Evolutionary conservation across 2,797 vertebrate genomes (phyloP).

Genomic region (Ceryle rudis): DNA sequence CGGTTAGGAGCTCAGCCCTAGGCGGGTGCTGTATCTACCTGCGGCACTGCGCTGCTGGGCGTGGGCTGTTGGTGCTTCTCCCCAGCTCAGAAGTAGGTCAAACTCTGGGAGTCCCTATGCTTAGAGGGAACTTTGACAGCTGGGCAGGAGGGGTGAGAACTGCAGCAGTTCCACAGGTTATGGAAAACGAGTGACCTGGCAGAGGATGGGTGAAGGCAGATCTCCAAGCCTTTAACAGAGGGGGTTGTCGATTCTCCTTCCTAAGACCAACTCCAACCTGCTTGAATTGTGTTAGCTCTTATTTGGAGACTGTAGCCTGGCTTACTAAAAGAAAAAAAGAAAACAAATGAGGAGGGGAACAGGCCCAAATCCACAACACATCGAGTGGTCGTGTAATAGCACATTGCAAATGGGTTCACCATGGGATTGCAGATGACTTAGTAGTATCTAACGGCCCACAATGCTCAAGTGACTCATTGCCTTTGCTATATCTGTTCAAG

Average conservation of each 20-base stretch:
- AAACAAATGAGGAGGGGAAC: neutral
- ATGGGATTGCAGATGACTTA: constrained; percentile 34
- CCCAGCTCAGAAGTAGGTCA: neutral
- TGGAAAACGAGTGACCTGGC: neutral
- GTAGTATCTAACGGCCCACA: constrained; percentile 4
- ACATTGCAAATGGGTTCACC: constrained; percentile 15
- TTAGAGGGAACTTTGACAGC: neutral
- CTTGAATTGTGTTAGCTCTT: neutral
- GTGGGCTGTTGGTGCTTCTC: neutral
- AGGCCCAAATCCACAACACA: neutral
- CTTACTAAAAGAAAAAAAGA: neutral
- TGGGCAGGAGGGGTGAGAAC: neutral
- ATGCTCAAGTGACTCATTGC: constrained; percentile 35
- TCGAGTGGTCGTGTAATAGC: neutral
- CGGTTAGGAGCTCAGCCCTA: neutral
- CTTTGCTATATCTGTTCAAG: constrained; percentile 51
- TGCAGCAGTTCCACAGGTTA: neutral
- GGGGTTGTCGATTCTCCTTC: neutral
- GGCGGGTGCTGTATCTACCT: neutral
- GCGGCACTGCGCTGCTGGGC: neutral
- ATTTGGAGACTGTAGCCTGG: neutral
- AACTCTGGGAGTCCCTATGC: neutral
- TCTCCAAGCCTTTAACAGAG: neutral
- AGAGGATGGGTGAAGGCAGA: neutral
- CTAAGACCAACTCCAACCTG: neutral